Base-by-base conservation (phyloP, 2,888 invertebrate genomes). In the Sesia bembeciformis region DNA sequence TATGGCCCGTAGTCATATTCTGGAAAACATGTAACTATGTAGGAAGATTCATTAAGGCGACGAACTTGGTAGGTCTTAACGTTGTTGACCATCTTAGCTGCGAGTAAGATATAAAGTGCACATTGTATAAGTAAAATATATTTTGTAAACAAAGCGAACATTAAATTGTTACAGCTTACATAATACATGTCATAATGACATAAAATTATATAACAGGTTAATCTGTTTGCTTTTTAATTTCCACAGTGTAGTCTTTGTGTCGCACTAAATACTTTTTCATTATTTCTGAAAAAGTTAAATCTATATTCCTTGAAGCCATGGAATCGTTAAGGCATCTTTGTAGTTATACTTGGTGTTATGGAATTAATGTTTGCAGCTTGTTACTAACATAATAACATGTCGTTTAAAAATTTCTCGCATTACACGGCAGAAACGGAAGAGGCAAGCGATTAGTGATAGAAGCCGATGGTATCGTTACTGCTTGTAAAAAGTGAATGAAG, bases 401-500 rank as follows among this genome's bases (percentile, higher is more conserved):
- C 23, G 23, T 23, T 23, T 23, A 23, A 23, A 23, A 23, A 23
- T 23, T 46, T 46, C 46, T 23, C 46, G 46, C 46, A 46, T 46
- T 46, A 8, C 46, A 46, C 8, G 46, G 8, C 46, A 46, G 5
- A 8, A 46, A 4, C 4, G 46, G n/a, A 46, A 46, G 46, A 46
- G 46, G 46, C 46, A n/a, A 46, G 46, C 4, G 46, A 46, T 46
- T 46, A 46, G 43, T 46, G 23, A 23, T 46, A 8, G 46, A 46
- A 46, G n/a, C 4, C 46, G 46, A 46, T 46, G 46, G 62, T 72
- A 70, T 70, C 72, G 62, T 62, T 62, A 54, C 46, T 46, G 46
- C 60, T 62, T 68, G 77, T 81, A 83, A 83, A 84, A 84, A 84
- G 46, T 46, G 46, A 84, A 81, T 84, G 76, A 83, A 79, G 59